Evolutionary conservation across 2,797 vertebrate species (phyloP).

Genomic region (Tenualosa ilisha): DNA sequence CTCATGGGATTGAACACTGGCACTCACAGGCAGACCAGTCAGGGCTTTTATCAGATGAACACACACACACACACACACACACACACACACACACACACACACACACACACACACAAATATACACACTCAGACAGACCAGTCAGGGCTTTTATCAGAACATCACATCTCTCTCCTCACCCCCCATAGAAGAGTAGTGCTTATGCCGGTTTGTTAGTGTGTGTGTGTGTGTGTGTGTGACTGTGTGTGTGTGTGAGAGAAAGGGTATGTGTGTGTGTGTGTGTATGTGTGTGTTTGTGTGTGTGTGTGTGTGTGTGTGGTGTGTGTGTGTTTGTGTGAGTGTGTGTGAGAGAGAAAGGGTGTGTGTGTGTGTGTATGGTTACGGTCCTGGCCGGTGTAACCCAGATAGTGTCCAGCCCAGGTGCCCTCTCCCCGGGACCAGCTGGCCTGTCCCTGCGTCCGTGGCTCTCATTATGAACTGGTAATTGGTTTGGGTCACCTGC

Average conservation of each 20-base stretch:
- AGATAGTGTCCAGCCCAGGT: slow-evolving; percentile 77
- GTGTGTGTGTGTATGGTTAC: not conserved
- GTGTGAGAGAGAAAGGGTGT: not conserved
- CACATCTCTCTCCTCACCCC: no score
- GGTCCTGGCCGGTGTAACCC: slow-evolving; percentile 60
- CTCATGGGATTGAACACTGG: slow-evolving; percentile 52
- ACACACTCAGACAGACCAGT: no score
- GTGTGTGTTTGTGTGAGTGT: not conserved
- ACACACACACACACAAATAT: no score
- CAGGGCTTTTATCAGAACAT: no score
- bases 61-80: no score
- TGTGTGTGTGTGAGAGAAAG: no score
- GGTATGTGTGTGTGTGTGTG: not conserved
- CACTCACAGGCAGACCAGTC: slow-evolving; percentile 76
- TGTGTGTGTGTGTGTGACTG: not conserved
- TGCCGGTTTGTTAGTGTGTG: not conserved
- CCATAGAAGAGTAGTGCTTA: not conserved
- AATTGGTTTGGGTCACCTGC: slow-evolving; percentile 80
- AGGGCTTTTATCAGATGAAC: slow-evolving; percentile 42
- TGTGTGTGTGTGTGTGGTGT: no score
- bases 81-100: no score
- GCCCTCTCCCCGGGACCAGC: slow-evolving; percentile 78
- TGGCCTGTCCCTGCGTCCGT: slow-evolving; percentile 75
- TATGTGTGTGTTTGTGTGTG: not conserved
- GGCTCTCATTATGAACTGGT: slow-evolving; percentile 80